These are phyloP conservation scores for Pseudotriccus pelzelni DNA, from an alignment of 2,797 vertebrate species.

Conservation along the genomic window DNA sequence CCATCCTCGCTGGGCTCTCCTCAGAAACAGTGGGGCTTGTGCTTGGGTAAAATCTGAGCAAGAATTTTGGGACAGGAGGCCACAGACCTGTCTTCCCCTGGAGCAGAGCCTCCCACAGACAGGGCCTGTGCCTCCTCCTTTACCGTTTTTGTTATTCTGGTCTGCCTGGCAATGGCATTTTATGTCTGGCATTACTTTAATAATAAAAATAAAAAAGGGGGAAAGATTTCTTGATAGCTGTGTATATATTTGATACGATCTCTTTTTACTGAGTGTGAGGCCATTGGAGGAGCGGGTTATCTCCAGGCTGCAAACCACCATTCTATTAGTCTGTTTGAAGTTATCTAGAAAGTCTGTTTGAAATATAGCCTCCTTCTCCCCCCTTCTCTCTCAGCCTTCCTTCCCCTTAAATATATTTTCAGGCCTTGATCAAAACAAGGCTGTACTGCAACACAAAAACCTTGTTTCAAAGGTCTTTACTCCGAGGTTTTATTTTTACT, in stretches of 20 bases:
- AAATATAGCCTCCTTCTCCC: slow-evolving; percentile 50
- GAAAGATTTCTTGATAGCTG: slow-evolving; percentile 48
- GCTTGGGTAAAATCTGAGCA: not conserved
- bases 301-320: slow-evolving; percentile 48
- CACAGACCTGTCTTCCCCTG: not conserved
- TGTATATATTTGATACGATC: slow-evolving; percentile 50
- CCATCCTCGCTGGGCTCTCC: not conserved
- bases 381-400: slow-evolving; percentile 12
- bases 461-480: slow-evolving; percentile 8
- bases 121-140: not conserved
- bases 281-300: slow-evolving; percentile 62
- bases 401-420: slow-evolving; percentile 52
- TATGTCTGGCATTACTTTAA: slow-evolving; percentile 51
- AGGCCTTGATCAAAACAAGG: slow-evolving; percentile 40
- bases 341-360: slow-evolving; percentile 66
- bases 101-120: not conserved
- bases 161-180: slow-evolving; percentile 34
- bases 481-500: not conserved
- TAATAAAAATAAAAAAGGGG: slow-evolving; percentile 57
- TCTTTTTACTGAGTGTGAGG: slow-evolving; percentile 48
- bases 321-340: slow-evolving; percentile 68
- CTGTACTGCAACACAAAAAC: not conserved
- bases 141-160: slow-evolving; percentile 2
- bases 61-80: not conserved
- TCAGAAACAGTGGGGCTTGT: not conserved